Conservation (phyloP, 1,140 invertebrate genomes). For the Drosophila nannoptera region DNA sequence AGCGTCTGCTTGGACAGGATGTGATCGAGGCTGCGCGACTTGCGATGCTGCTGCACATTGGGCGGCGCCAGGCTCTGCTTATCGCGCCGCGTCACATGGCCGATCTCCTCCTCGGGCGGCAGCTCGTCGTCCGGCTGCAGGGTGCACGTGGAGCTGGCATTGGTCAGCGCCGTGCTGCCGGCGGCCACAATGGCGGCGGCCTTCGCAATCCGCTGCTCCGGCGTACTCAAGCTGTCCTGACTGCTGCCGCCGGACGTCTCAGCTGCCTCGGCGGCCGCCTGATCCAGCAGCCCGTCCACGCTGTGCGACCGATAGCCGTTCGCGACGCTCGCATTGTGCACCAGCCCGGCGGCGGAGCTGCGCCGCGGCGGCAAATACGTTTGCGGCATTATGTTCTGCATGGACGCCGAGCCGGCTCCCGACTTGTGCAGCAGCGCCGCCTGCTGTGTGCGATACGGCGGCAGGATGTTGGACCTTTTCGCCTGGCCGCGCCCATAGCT, state of each 20-base stretch:
- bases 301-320: conserved; percentile 74
- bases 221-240: conserved; percentile 44
- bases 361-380: conserved; percentile 57
- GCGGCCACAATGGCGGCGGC: conserved; percentile 68
- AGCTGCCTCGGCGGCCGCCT: conserved; percentile 39
- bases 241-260: conserved; percentile 32
- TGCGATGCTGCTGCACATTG: conserved; percentile 76
- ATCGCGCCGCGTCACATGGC: conserved; percentile 57
- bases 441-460: conserved; percentile 73
- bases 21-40: conserved; percentile 86
- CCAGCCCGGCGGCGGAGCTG: conserved; percentile 67
- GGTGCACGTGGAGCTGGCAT: conserved; percentile 71
- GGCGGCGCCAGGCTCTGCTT: conserved; percentile 51
- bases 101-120: conserved; percentile 1
- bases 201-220: conserved; percentile 70
- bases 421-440: conserved; percentile 60
- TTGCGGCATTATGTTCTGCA: conserved; percentile 70
- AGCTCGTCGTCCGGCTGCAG: conserved; percentile 63
- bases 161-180: conserved; percentile 70
- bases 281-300: conserved; percentile 74
- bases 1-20: conserved; percentile 80
- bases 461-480: conserved; percentile 63
- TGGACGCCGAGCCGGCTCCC: conserved; percentile 55
- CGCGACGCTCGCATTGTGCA: conserved; percentile 54
- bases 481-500: conserved; percentile 55